Conservation (phyloP, 2,888 invertebrate genomes). For the Chesias legatella region DNA sequence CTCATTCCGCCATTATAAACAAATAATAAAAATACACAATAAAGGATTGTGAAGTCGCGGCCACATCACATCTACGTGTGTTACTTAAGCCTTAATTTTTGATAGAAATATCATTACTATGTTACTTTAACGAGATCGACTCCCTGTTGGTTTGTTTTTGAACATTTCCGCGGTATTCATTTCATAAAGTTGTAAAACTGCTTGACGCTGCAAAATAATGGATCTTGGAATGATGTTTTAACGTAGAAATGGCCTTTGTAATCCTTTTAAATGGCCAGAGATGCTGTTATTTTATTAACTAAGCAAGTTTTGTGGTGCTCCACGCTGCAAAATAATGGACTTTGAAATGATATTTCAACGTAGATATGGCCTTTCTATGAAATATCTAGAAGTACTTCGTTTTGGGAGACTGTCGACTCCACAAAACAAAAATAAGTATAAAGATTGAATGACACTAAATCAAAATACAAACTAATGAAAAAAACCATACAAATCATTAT, state of each 20-base stretch:
- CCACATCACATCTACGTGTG: constrained; percentile 25
- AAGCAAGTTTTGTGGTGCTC: not conserved
- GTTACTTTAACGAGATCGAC: constrained; percentile 57
- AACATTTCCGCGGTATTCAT: constrained; percentile 36
- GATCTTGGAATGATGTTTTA: not conserved
- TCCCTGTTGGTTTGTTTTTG: constrained; percentile 50
- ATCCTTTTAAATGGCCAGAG: constrained; percentile 1
- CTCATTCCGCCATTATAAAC: too few species aligned
- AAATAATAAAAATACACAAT: too few species aligned
- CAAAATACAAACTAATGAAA: too few species aligned
- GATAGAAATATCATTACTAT: constrained; percentile 65
- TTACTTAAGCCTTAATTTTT: constrained; percentile 51
- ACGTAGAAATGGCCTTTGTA: constrained; percentile 11
- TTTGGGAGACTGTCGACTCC: too few species aligned
- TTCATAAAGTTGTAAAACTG: constrained; percentile 13
- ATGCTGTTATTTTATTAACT: not conserved
- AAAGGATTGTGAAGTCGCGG: too few species aligned
- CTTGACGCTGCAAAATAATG: constrained; percentile 1
- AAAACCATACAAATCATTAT: too few species aligned
- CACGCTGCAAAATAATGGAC: constrained; percentile 1
- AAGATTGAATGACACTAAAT: too few species aligned
- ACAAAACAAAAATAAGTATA: too few species aligned
- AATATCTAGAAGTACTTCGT: not conserved
- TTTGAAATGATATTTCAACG: not conserved
- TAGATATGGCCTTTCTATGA: constrained; percentile 6